Conservation (phyloP, 2,888 invertebrate species). For the Trachelus tabidus region DNA sequence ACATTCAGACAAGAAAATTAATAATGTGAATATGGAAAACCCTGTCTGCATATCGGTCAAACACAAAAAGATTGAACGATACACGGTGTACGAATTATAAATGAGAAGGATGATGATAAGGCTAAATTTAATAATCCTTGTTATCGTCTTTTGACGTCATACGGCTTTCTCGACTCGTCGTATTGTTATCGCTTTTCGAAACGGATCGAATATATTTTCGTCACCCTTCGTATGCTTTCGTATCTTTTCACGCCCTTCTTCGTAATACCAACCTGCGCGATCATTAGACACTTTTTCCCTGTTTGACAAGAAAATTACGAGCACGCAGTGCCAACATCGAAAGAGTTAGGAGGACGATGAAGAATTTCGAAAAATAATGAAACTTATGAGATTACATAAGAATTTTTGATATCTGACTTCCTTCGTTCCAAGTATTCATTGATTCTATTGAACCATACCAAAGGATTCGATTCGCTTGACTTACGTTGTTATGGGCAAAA, state of each 20-base stretch:
- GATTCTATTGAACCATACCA: background rate
- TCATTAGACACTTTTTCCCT: background rate
- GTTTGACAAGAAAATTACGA: background rate
- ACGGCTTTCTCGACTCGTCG: background rate
- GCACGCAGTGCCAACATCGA: background rate
- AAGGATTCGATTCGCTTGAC: background rate
- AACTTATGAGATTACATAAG: background rate
- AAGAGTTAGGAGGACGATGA: background rate
- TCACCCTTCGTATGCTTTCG: background rate
- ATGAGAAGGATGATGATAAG: background rate
- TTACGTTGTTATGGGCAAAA: background rate
- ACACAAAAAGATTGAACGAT: background rate
- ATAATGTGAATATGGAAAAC: background rate
- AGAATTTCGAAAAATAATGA: background rate
- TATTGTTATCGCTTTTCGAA: background rate
- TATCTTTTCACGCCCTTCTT: background rate
- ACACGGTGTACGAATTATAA: background rate
- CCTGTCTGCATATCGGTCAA: background rate
- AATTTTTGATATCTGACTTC: background rate
- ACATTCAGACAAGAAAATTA: background rate
- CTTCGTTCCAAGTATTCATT: background rate
- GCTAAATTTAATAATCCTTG: background rate
- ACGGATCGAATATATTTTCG: background rate
- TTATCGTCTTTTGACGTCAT: background rate
- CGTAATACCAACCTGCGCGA: background rate